Evolutionary conservation across 2,113 vertebrate genomes (phyloP), one percentile per base, ranked within the genome.

Genomic region (Mus pahari): DNA sequence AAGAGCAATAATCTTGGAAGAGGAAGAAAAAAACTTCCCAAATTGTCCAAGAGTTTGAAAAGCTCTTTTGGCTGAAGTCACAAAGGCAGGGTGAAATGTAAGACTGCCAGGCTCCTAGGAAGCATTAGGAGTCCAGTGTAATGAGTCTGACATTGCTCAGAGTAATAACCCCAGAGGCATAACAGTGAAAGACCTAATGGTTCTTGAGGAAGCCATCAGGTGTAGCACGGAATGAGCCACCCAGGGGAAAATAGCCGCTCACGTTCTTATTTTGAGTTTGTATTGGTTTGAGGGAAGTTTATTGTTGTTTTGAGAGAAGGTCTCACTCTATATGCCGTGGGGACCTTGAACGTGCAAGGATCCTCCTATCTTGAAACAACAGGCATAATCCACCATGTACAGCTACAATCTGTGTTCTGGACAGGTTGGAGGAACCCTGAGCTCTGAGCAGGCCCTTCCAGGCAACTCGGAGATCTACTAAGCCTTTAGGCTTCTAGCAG

Each of bases 381-480:
- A 58, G 36, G 10, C 16, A 42, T 42, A 20, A 58, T 3, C 9
- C 9, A 1, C 24, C n/a, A 74, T 19, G 17, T 53, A n/a, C 16
- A 28, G n/a, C 24, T 58, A 53, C 5, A 68, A 11, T 17, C 11
- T 7, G 7, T 9, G 4, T 20, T 74, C 55, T 75, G 31, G 50
- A 66, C 4, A 14, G 28, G 39, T 7, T 3, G 36, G 28, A 26
- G 62, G 33, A 24, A 36, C 4, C 45, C 2, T 17, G 39, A 50
- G 10, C 45, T 84, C 60, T 93, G 58, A 84, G 14, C 1, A 68
- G 48, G 9, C 5, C 4, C 24, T 74, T 7, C 26, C 14, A 14
- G 26, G 16, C 62, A 55, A 26, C 26, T 17, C 7, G n/a, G 31
- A 7, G 14, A 60, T 19, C 1, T 22, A 2, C 20, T 14, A 0